phyloP scores from a whole-genome alignment of 2,113 vertebrate species.

The Bujurquina vittata region DNA sequence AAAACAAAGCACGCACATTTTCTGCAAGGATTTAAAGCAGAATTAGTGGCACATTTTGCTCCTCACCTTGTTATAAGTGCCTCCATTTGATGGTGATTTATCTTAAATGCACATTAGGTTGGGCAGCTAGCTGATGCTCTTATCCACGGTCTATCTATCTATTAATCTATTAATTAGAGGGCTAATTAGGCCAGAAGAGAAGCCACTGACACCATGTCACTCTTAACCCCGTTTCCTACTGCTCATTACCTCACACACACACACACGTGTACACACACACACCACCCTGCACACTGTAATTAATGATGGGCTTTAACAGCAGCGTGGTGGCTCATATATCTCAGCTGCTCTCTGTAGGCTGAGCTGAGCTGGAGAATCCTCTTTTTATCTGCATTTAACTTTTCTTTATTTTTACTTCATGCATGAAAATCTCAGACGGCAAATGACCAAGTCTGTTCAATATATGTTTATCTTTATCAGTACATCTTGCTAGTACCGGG shows the following conservation, averaged over 20 bases:
- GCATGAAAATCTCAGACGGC: not conserved
- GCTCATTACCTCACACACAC: conserved; percentile 56
- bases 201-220: conserved; percentile 68
- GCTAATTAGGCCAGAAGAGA: conserved; percentile 74
- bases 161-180: conserved; percentile 76
- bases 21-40: not conserved
- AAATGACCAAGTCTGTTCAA: not conserved
- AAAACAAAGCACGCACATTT: not conserved
- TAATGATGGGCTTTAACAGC: conserved; percentile 57
- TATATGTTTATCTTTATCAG: not conserved
- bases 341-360: conserved; percentile 14
- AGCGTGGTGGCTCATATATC: conserved; percentile 33
- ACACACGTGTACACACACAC: conserved; percentile 49
- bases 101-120: conserved; percentile 46
- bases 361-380: not conserved
- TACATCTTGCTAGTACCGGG: not conserved
- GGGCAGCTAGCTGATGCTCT: conserved; percentile 66
- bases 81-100: conserved; percentile 26
- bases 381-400: not conserved
- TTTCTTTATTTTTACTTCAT: not conserved
- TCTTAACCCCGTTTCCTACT: conserved; percentile 55
- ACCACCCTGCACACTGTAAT: conserved; percentile 38
- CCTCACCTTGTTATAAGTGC: conserved; percentile 20
- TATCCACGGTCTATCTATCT: conserved; percentile 53
- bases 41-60: not conserved